phyloP scores from a whole-genome alignment of 2,888 invertebrate genomes.

The Tetheella fluctuosa region DNA sequence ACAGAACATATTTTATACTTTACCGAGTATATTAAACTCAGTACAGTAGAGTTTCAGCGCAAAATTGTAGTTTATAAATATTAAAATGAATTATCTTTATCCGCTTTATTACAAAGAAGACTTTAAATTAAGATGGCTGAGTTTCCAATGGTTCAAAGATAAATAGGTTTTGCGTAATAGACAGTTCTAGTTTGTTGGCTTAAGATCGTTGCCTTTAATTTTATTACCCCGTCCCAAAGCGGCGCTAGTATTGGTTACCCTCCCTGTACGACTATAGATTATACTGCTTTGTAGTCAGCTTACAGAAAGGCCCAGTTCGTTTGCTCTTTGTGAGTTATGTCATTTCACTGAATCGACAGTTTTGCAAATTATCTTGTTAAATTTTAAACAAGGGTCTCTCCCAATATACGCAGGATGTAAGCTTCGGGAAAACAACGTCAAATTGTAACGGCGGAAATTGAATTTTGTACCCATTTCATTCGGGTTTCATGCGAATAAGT shows the following conservation, averaged over 20 bases:
- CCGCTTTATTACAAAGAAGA: neutral
- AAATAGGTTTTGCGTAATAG: slow-evolving; percentile 1
- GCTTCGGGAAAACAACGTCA: slow-evolving; percentile 34
- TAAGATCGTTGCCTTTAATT: slow-evolving; percentile 36
- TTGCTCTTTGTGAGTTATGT: slow-evolving; percentile 17
- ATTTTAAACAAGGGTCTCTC: slow-evolving; percentile 20
- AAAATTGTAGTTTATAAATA: too few species aligned
- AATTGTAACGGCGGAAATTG: slow-evolving; percentile 40
- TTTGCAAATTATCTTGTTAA: slow-evolving; percentile 20
- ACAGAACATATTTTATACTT: too few species aligned
- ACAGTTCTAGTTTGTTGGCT: slow-evolving; percentile 6
- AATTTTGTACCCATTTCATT: slow-evolving; percentile 41
- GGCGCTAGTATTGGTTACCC: neutral
- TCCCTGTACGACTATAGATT: slow-evolving; percentile 6
- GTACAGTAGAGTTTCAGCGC: too few species aligned
- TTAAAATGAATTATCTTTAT: too few species aligned
- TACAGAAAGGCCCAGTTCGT: slow-evolving; percentile 19
- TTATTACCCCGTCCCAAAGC: slow-evolving; percentile 26
- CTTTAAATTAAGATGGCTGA: neutral
- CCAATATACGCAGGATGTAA: slow-evolving; percentile 22
- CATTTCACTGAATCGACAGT: slow-evolving; percentile 15
- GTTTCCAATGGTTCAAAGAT: slow-evolving; percentile 4
- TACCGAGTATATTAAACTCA: too few species aligned
- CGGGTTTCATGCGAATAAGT: slow-evolving; percentile 22
- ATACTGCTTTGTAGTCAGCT: slow-evolving; percentile 27